Conservation (phyloP, 2,888 invertebrate species). For the Acanthosepion esculentum region DNA sequence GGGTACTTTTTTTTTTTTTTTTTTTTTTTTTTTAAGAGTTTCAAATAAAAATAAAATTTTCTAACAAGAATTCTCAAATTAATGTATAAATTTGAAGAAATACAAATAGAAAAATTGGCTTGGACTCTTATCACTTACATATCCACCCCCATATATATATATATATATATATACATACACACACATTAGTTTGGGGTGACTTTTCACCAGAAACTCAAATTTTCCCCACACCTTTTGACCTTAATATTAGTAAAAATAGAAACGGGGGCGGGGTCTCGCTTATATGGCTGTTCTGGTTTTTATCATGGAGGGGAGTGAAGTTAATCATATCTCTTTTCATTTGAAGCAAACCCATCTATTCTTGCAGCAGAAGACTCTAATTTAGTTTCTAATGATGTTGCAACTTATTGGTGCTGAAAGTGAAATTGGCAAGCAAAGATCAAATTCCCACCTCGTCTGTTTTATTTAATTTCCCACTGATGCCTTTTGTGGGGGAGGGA, state of each 20-base stretch:
- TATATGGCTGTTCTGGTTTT: not conserved
- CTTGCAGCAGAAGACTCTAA: not conserved
- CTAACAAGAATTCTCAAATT: no score
- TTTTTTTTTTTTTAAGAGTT: no score
- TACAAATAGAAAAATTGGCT: no score
- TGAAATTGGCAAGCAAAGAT: no score
- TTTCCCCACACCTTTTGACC: not conserved
- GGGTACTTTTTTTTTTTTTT: no score
- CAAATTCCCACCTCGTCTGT: not conserved
- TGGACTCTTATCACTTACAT: no score
- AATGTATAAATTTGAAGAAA: no score
- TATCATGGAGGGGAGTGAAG: not conserved
- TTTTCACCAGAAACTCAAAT: not conserved
- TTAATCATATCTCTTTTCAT: not conserved
- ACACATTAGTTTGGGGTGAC: not conserved
- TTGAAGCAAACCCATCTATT: not conserved
- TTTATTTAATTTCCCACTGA: not conserved
- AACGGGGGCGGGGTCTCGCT: not conserved
- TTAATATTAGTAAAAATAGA: not conserved
- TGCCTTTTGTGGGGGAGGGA: not conserved
- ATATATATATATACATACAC: accelerated
- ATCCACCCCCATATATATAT: no score
- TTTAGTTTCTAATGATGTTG: not conserved
- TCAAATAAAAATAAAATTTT: not conserved
- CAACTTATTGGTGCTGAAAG: no score